Conservation (phyloP, 2,797 vertebrate species). For the Lophius americanus region DNA sequence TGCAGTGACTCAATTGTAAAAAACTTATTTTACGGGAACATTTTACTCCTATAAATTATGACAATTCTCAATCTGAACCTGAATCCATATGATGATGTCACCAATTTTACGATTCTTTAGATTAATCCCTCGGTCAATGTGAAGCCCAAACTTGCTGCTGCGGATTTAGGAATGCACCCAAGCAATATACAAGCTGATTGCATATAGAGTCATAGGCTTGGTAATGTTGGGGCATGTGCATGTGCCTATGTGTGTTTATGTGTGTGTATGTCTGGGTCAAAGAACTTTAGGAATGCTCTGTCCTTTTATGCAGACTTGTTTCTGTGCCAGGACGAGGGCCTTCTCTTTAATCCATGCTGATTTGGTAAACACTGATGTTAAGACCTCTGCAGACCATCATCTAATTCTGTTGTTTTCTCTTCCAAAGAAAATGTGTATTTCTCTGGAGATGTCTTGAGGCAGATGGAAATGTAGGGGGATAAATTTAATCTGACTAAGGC, state of each 20-base stretch:
- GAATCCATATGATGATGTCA: slow-evolving; percentile 72
- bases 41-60: background rate
- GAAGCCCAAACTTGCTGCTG: slow-evolving; percentile 69
- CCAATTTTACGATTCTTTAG: slow-evolving; percentile 61
- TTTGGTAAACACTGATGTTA: slow-evolving; percentile 69
- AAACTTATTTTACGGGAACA: too few relatives aligned
- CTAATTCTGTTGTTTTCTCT: slow-evolving; percentile 74
- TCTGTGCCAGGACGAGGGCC: slow-evolving; percentile 55
- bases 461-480: slow-evolving; percentile 80
- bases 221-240: slow-evolving; percentile 51
- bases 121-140: slow-evolving; percentile 78
- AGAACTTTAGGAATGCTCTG: slow-evolving; percentile 72
- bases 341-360: slow-evolving; percentile 66
- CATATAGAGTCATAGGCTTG: slow-evolving; percentile 70
- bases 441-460: slow-evolving; percentile 76
- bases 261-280: slow-evolving; percentile 54
- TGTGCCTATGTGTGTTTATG: slow-evolving; percentile 9
- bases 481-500: slow-evolving; percentile 83
- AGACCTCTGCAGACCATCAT: slow-evolving; percentile 43
- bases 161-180: slow-evolving; percentile 74
- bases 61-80: slow-evolving; percentile 55
- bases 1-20: too few relatives aligned
- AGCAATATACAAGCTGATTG: slow-evolving; percentile 80
- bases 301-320: slow-evolving; percentile 57
- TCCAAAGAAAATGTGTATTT: slow-evolving; percentile 80